Evolutionary conservation across 2,797 vertebrate species (phyloP).

Genomic region (Anabacerthia variegaticeps): DNA sequence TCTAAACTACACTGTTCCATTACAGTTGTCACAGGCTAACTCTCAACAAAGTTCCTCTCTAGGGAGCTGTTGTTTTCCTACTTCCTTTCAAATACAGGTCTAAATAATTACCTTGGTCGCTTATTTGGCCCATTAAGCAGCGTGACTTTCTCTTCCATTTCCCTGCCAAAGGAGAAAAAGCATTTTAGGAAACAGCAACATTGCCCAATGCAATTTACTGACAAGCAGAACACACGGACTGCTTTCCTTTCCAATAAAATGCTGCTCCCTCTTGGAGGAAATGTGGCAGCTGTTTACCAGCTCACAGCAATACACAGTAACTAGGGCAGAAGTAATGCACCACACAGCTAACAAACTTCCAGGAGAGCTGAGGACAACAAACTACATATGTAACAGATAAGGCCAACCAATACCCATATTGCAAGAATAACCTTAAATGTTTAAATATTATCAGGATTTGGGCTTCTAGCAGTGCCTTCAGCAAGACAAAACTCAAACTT

Average conservation of each 20-base stretch:
- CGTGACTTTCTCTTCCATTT: conserved; percentile 90
- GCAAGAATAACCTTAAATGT: neutral
- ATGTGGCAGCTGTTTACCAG: neutral
- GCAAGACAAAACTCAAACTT: neutral
- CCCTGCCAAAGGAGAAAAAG: conserved; percentile 78
- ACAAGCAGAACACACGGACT: neutral
- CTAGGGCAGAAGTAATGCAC: conserved; percentile 14
- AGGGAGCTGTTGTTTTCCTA: neutral
- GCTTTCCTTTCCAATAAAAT: neutral
- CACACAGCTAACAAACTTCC: neutral
- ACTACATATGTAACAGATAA: neutral
- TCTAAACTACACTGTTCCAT: neutral
- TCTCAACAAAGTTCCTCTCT: neutral
- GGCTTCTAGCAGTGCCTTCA: neutral
- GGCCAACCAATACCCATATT: neutral
- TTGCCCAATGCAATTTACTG: neutral
- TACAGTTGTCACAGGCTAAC: neutral
- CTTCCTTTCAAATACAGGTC: conserved; percentile 1
- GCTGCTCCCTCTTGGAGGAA: neutral
- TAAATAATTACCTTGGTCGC: conserved; percentile 88
- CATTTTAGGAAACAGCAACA: conserved; percentile 36
- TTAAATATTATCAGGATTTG: neutral
- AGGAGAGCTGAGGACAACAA: neutral
- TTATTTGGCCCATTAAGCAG: conserved; percentile 92
- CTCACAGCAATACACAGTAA: neutral